Evolutionary conservation across 2,797 vertebrate species (phyloP), one percentile per base, ranked within the genome.

Genomic region (Tenualosa thibaudeaui): DNA sequence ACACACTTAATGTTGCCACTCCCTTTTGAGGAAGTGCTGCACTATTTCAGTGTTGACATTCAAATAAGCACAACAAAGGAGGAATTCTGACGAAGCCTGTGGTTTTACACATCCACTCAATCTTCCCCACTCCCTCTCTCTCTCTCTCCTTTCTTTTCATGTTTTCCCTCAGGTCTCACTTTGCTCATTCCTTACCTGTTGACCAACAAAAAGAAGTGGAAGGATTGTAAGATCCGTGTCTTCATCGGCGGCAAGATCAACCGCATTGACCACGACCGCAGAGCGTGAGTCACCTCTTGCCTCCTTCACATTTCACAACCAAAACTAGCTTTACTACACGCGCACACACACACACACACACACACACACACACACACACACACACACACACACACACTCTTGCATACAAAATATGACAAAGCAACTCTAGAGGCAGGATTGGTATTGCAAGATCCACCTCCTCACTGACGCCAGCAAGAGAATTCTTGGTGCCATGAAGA

Each of bases 211-310:
- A 98, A 97, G 87, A 99, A 99, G 82, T 99, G 98, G 98, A 96
- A 95, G 19, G 97, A 98, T 87, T 99, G 98, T 94, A 97, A 97
- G 91, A 99, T 99, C 90, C 95, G 98, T n/a, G 97, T 99, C 82
- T 99, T 99, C 89, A 98, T 99, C 88, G 98, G 98, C 26, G 98
- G 98, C 81, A 99, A 99, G 93, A 98, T 99, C 91, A 99, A 99
- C 92, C 96, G 98, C 89, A 99, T 99, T 85, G 98, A 99, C 93
- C 98, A 98, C 68, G 98, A 99, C 90, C 97, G 98, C 88, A 96
- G 98, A 95, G 97, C 96, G 98, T 99, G 93, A 97, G 98, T 95
- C 37, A 40, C 31, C 31, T 17, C 65, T 43, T 37, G 13, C 37
- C 31, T 17, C 68, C 7, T 26, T 68, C 24, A 6, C 3, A 24